phyloP scores from a whole-genome alignment of 2,797 vertebrate species.

The Paguma larvata region DNA sequence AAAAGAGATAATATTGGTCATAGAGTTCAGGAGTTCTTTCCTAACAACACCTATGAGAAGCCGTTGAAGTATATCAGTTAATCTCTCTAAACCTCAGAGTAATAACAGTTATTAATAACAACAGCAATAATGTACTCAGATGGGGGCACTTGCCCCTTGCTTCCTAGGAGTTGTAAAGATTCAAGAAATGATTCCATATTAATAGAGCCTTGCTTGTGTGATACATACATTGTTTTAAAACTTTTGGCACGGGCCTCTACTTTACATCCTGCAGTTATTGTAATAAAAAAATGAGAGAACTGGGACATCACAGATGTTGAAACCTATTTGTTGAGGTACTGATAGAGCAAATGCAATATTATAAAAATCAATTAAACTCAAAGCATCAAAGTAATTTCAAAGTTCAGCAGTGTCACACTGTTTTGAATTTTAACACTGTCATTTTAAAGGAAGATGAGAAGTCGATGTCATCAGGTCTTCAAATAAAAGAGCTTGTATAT shows the following conservation, averaged over 20 bases:
- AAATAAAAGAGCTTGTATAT: not conserved
- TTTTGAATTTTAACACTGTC: constrained; percentile 50
- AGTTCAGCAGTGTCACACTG: not conserved
- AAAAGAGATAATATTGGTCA: not conserved
- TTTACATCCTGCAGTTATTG: not conserved
- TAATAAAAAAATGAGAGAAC: not conserved
- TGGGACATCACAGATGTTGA: not conserved
- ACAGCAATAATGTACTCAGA: not conserved
- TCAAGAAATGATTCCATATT: not conserved
- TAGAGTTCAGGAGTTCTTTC: not conserved
- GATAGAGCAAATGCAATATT: not conserved
- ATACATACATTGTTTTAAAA: not conserved
- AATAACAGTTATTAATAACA: constrained; percentile 1
- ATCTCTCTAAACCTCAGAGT: constrained; percentile 4
- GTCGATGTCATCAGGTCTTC: not conserved
- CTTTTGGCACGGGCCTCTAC: not conserved
- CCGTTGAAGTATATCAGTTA: not conserved
- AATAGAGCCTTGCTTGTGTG: not conserved
- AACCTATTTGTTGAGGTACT: constrained; percentile 12
- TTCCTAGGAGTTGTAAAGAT: not conserved
- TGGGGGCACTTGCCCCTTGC: not conserved
- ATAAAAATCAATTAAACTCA: constrained; percentile 44
- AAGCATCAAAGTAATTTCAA: constrained; percentile 46
- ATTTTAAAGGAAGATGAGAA: constrained; percentile 34
- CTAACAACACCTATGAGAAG: not conserved